A percentile compares a stretch with the other conserved stretches of the same genome.
Conservation (phyloP, 37 sponge, comb jelly and placozoan species). For the Cliona cf. orientalis region DNA sequence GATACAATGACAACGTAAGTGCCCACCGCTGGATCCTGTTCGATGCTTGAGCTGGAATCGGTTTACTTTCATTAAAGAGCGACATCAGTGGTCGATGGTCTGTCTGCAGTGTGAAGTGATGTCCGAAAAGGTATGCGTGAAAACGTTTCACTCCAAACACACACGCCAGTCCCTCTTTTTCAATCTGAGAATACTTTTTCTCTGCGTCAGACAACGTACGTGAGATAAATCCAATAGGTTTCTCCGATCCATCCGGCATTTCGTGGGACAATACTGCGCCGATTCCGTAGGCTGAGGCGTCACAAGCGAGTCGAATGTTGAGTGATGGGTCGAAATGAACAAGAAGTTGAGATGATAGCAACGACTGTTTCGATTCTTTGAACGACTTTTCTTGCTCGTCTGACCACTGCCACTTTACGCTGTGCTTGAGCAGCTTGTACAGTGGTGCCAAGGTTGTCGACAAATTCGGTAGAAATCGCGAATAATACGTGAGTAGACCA, state of each 20-base stretch:
- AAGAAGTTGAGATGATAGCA: slow-evolving; percentile 41
- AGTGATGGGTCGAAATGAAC: slow-evolving; percentile 47
- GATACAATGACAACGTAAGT: no score
- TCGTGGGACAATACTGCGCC: slow-evolving; percentile 36
- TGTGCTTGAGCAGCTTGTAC: slow-evolving; percentile 4
- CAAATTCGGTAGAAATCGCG: slow-evolving; percentile 37
- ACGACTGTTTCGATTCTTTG: slow-evolving; percentile 30
- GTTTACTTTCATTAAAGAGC: no score
- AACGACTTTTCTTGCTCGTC: slow-evolving; percentile 27
- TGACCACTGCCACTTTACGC: slow-evolving; percentile 45
- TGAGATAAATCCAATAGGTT: slow-evolving; percentile 42
- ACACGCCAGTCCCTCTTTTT: slow-evolving; percentile 37
- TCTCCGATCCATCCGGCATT: slow-evolving; percentile 25
- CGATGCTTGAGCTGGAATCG: no score
- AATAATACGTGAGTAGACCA: slow-evolving; percentile 31
- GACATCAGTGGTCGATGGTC: background rate
- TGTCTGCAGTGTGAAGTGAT: slow-evolving; percentile 11
- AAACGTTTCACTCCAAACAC: slow-evolving; percentile 15
- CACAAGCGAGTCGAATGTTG: slow-evolving; percentile 16
- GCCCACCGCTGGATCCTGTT: no score
- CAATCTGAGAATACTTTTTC: slow-evolving; percentile 32
- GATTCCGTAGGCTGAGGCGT: slow-evolving; percentile 29
- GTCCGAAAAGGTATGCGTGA: slow-evolving; percentile 8
- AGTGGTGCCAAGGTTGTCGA: slow-evolving; percentile 25
- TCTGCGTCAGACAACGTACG: slow-evolving; percentile 24